These are phyloP conservation scores for Cheirogaleus major DNA, from an alignment of 2,797 vertebrate species.

Conservation along the genomic window DNA sequence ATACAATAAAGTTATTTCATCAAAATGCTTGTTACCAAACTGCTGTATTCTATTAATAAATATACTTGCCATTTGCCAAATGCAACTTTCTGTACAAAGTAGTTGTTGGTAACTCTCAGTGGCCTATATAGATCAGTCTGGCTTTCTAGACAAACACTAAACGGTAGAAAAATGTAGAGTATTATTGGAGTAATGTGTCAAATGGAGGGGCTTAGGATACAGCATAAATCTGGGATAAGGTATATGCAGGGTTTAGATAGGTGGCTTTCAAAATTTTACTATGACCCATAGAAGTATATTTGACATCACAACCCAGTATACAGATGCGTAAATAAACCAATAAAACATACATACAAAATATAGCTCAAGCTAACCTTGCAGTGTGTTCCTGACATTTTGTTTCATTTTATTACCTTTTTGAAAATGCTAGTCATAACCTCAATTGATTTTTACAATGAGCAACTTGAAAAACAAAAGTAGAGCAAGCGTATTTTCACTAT, in stretches of 20 bases:
- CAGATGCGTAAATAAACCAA: neutral
- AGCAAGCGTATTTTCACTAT: neutral
- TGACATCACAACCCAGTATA: neutral
- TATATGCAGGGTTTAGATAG: neutral
- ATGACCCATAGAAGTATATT: neutral
- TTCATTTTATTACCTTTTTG: neutral
- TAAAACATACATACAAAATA: neutral
- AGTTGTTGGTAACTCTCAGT: neutral
- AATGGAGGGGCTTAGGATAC: neutral
- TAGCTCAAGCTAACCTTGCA: neutral
- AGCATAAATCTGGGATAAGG: neutral
- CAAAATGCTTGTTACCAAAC: neutral
- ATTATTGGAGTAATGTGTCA: neutral
- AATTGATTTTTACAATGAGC: neutral
- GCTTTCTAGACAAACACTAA: constrained; percentile 25
- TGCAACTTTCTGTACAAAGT: constrained; percentile 11
- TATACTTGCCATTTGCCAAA: neutral
- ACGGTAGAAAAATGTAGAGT: neutral
- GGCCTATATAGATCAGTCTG: neutral
- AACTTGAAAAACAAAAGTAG: neutral
- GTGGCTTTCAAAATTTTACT: constrained; percentile 10
- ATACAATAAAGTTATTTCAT: neutral
- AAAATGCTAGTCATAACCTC: neutral
- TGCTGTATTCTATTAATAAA: neutral
- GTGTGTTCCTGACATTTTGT: neutral